Evolutionary conservation across 2,888 invertebrate species (phyloP), one percentile per base, ranked within the genome.

Genomic region (Amphipyra tragopoginis): DNA sequence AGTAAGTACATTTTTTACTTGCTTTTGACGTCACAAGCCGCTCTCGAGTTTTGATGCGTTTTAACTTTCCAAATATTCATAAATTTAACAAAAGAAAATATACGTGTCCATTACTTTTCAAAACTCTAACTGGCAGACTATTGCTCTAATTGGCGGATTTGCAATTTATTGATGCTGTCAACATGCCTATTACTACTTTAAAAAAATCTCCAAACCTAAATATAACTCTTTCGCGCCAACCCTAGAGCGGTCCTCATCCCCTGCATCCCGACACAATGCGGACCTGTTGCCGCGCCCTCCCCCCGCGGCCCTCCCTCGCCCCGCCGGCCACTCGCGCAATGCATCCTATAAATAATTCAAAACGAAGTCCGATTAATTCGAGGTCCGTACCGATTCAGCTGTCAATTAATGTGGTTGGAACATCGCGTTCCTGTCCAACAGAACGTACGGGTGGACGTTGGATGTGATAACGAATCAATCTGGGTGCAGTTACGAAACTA

Each of bases 301-400:
- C 68, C 45, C 60, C 69, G 26, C 59, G 14, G 70, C 48, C 60
- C 64, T n/a, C 55, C 56, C 67, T 5, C 72, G 51, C 69, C 66
- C 69, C 81, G 76, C 74, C 75, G 77, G 72, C 85, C 82, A 79
- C 86, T 83, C 82, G 84, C 85, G 80, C 86, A 83, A 82, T 84
- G 86, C 86, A 84, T 82, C 86, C 89, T 90, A 93, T 93, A 92
- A 92, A 93, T 93, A 92, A 93, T 93, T 92, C 93, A 93, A 89
- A 85, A 84, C 82, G 82, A 73, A 76, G 73, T 76, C 81, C 89
- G 92, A 93, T 93, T 93, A 93, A 93, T 93, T 91, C 93, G 87
- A 90, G 89, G 82, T 82, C 86, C 89, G 87, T 88, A 85, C 90
- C 91, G 89, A 93, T 93, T 92, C 93, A 90, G 86, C 93, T 93